phyloP scores from a whole-genome alignment of 2,113 vertebrate species.

The Rhinoderma darwinii region DNA sequence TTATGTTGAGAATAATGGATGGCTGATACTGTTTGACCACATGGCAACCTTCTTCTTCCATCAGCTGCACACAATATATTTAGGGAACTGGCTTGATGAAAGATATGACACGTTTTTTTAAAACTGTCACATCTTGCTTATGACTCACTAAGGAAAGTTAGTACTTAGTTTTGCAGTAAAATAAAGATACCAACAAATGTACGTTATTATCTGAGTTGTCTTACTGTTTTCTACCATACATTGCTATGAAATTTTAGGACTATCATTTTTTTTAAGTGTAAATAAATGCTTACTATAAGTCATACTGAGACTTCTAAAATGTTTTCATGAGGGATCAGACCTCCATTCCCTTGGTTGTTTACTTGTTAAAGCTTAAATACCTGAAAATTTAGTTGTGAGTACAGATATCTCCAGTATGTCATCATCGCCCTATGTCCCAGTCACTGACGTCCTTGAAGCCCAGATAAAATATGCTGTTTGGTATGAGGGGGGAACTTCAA shows the following conservation, averaged over 20 bases:
- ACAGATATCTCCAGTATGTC: too few relatives aligned
- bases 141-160: constrained; percentile 16
- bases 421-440: too few relatives aligned
- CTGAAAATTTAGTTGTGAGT: too few relatives aligned
- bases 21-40: constrained; percentile 47
- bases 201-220: neutral
- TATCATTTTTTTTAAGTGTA: neutral
- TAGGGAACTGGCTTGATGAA: constrained; percentile 10
- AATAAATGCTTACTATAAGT: neutral
- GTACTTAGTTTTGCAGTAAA: neutral
- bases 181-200: neutral
- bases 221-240: neutral
- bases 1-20: constrained; percentile 44
- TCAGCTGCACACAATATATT: constrained; percentile 38
- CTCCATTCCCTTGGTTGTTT: neutral
- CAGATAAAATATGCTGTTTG: too few relatives aligned
- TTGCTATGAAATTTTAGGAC: neutral
- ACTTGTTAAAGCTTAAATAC: too few relatives aligned
- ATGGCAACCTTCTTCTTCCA: constrained; percentile 45
- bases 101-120: constrained; percentile 13
- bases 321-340: neutral
- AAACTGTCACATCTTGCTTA: constrained; percentile 28
- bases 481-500: too few relatives aligned
- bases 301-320: neutral
- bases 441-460: too few relatives aligned